These are phyloP conservation scores for Cerastis leucographa DNA, from an alignment of 2,888 invertebrate species.

Conservation along the genomic window DNA sequence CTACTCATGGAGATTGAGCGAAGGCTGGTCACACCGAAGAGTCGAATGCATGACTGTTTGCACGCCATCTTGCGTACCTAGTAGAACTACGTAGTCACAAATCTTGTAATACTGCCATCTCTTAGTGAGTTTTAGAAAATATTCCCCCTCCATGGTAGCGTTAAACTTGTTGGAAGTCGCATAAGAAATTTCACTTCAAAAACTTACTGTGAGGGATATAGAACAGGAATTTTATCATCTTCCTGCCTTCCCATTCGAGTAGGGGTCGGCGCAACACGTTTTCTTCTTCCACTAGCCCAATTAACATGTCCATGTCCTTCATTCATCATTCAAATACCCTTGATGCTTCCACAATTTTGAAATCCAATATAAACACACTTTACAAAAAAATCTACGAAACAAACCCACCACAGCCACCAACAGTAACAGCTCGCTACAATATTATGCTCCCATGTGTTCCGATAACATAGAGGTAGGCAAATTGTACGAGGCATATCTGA, in stretches of 20 bases:
- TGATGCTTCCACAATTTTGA: neutral
- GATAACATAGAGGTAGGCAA: slow-evolving; percentile 53
- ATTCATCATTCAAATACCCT: neutral
- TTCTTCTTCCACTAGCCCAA: neutral
- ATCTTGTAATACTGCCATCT: too few species aligned
- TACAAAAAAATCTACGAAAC: neutral
- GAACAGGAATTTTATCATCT: neutral
- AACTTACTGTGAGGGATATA: neutral
- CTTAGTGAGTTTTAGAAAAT: too few species aligned
- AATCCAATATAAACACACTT: neutral
- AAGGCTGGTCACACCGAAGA: too few species aligned
- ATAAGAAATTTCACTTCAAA: too few species aligned
- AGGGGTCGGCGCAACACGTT: too few species aligned
- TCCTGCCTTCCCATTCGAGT: too few species aligned
- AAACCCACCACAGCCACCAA: neutral
- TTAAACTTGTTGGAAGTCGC: too few species aligned
- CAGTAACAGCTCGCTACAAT: slow-evolving; percentile 1
- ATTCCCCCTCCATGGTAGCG: too few species aligned
- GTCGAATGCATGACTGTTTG: too few species aligned
- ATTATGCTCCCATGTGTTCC: slow-evolving; percentile 16
- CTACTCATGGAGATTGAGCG: too few species aligned
- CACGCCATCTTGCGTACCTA: too few species aligned
- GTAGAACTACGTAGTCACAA: too few species aligned
- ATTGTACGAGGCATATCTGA: slow-evolving; percentile 46
- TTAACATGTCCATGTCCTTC: neutral